Evolutionary conservation across 2,113 vertebrate genomes (phyloP).

Genomic region (Istiophorus platypterus): DNA sequence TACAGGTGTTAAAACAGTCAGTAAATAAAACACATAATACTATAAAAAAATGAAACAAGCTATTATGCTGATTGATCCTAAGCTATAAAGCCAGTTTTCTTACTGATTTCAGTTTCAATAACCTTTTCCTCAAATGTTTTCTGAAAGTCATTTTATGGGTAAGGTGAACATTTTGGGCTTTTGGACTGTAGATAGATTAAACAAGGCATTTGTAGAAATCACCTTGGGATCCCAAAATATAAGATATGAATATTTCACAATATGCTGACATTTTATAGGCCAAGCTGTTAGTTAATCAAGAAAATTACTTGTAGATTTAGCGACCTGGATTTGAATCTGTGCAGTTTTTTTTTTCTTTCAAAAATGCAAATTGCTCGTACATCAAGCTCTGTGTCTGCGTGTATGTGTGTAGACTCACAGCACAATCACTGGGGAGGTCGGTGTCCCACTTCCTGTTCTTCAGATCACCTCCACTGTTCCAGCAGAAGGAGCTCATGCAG

Average conservation of each 20-base stretch:
- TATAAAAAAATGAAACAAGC: not conserved
- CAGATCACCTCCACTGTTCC: conserved; percentile 94
- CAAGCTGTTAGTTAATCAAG: not conserved
- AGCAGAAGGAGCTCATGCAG: conserved; percentile 97
- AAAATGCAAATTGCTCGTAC: not conserved
- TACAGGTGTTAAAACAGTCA: not conserved
- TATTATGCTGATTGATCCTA: not conserved
- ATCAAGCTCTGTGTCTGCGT: not conserved
- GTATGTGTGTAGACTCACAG: conserved; percentile 83
- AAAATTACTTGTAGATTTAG: not conserved
- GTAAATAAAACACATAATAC: not conserved
- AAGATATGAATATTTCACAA: not conserved
- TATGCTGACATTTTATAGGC: not conserved
- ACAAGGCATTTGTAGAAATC: too few relatives aligned
- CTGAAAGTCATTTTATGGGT: not conserved
- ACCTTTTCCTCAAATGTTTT: not conserved
- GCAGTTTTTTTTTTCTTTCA: too few relatives aligned
- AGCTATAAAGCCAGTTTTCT: not conserved
- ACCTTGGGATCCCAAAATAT: too few relatives aligned
- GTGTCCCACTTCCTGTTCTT: conserved; percentile 97
- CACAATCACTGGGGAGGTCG: conserved; percentile 93
- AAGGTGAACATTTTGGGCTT: too few relatives aligned
- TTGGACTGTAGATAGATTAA: too few relatives aligned
- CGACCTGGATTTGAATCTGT: not conserved
- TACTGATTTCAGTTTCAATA: not conserved